Percentiles rank a stretch among this genome's conserved stretches.
Conservation (phyloP, 1,140 invertebrate genomes). For the Coptotermes formosanus region DNA sequence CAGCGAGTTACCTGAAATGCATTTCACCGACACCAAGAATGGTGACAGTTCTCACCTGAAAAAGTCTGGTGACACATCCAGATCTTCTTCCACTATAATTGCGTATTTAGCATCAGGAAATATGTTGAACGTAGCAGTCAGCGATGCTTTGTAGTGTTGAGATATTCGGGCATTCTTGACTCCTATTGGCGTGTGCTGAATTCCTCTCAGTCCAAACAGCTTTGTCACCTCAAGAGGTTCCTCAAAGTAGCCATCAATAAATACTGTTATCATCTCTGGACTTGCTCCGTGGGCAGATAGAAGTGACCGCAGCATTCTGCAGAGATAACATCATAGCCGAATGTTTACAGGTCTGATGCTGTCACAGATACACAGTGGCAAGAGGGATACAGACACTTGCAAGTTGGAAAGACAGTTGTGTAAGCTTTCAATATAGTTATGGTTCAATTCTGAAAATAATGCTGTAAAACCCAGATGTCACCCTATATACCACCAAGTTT, state of each 20-base stretch:
- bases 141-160: slow-evolving; percentile 67
- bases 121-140: slow-evolving; percentile 63
- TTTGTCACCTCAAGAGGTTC: slow-evolving; percentile 64
- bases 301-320: slow-evolving; percentile 58
- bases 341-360: too few species aligned
- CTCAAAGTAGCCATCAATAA: slow-evolving; percentile 68
- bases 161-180: slow-evolving; percentile 58
- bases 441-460: too few species aligned
- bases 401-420: too few species aligned
- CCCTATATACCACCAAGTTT: too few species aligned
- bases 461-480: too few species aligned
- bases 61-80: slow-evolving; percentile 65
- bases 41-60: slow-evolving; percentile 51
- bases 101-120: slow-evolving; percentile 60
- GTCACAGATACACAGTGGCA: too few species aligned
- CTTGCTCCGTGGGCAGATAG: slow-evolving; percentile 59
- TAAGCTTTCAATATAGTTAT: too few species aligned
- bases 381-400: too few species aligned
- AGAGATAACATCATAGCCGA: neutral
- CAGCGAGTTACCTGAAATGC: too few species aligned
- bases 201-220: slow-evolving; percentile 58
- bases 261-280: slow-evolving; percentile 61
- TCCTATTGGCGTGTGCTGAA: slow-evolving; percentile 58
- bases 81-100: slow-evolving; percentile 66
- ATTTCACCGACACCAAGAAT: too few species aligned